These are phyloP conservation scores for Macrotrachela quadricornifera DNA, from an alignment of 1,140 invertebrate genomes.

Conservation along the genomic window DNA sequence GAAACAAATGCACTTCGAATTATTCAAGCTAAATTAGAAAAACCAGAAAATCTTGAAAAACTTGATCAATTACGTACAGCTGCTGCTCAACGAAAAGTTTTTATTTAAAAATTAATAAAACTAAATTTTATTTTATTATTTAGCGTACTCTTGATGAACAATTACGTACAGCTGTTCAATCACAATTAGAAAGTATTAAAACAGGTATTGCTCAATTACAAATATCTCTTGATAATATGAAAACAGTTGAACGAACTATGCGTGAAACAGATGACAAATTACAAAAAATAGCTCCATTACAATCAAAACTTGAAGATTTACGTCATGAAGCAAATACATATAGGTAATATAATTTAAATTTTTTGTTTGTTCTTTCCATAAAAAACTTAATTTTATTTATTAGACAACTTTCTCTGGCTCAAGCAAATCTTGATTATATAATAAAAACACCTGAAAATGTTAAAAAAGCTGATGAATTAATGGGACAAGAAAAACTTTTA, in stretches of 20 bases:
- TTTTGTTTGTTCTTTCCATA: no score
- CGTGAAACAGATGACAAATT: constrained; percentile 3
- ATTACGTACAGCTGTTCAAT: constrained; percentile 3
- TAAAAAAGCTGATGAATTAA: constrained; percentile 3
- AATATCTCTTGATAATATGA: not conserved
- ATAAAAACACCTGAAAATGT: not conserved
- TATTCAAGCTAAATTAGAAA: not conserved
- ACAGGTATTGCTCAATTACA: constrained; percentile 5
- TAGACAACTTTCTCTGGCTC: constrained; percentile 1
- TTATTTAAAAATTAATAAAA: not conserved
- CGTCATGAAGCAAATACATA: constrained; percentile 1
- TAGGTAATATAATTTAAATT: no score
- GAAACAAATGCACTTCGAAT: constrained; percentile 1
- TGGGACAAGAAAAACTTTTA: constrained; percentile 1
- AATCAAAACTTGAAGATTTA: constrained; percentile 4
- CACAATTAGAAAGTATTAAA: constrained; percentile 6
- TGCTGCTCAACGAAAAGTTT: constrained; percentile 1
- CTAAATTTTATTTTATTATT: not conserved
- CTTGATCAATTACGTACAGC: constrained; percentile 2
- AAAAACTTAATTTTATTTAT: no score
- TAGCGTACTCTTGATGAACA: constrained; percentile 5
- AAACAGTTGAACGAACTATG: constrained; percentile 2
- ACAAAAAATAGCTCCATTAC: constrained; percentile 2
- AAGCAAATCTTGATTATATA: constrained; percentile 8
- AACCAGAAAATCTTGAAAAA: constrained; percentile 6